Conservation (phyloP, 1,140 invertebrate genomes). For the Whitmania pigra region DNA sequence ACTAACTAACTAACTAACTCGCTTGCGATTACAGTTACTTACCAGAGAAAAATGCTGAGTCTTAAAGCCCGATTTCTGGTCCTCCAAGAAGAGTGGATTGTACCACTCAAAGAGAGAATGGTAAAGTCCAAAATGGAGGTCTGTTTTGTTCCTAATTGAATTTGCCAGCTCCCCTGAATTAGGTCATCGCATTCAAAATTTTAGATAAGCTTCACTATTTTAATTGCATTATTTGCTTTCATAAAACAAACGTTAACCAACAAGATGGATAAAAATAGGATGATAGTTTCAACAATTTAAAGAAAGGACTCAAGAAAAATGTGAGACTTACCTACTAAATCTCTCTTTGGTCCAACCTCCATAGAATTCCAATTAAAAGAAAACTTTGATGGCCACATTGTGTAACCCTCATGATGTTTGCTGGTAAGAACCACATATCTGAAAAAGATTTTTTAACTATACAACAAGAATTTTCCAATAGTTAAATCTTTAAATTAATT, state of each 20-base stretch:
- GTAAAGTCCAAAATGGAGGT: constrained; percentile 63
- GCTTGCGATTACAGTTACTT: constrained; percentile 21
- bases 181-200: not conserved
- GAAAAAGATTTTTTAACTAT: constrained; percentile 16
- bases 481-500: too few species aligned
- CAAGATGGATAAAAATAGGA: not conserved
- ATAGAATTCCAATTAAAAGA: constrained; percentile 40
- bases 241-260: not conserved
- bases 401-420: constrained; percentile 41
- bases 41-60: constrained; percentile 49
- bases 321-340: constrained; percentile 34
- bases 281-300: not conserved
- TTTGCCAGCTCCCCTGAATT: constrained; percentile 41
- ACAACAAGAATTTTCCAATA: not conserved
- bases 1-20: too few species aligned
- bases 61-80: constrained; percentile 56
- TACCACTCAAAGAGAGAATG: constrained; percentile 85
- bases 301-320: not conserved
- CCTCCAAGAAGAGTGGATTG: constrained; percentile 66
- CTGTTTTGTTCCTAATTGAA: constrained; percentile 38
- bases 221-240: not conserved
- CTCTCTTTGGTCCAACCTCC: constrained; percentile 37
- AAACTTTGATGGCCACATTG: constrained; percentile 34
- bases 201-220: not conserved
- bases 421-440: constrained; percentile 38